Evolutionary conservation across 1,140 invertebrate species (phyloP).

Genomic region (Lepidurus packardi): DNA sequence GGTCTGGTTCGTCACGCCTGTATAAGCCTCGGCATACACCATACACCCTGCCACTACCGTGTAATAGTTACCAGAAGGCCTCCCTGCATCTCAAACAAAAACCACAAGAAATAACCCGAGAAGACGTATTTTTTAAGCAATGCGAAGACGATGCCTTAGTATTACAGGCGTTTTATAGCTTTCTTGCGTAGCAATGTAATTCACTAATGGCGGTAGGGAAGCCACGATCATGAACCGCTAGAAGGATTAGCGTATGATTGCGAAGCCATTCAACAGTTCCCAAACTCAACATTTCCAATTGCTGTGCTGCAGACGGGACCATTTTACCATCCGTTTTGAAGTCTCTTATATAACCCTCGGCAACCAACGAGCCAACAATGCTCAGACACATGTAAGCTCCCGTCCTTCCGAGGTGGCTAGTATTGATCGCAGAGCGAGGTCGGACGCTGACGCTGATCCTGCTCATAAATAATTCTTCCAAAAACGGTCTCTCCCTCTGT

Average conservation of each 20-base stretch:
- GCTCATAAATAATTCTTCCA: not conserved
- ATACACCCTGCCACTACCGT: conserved; percentile 11
- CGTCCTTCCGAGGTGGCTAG: not conserved
- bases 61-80: conserved; percentile 20
- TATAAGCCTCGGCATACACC: conserved; percentile 10
- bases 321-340: not conserved
- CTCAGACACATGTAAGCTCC: not conserved
- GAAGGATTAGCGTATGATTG: not conserved
- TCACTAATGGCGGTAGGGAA: not conserved
- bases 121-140: not conserved
- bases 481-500: not conserved
- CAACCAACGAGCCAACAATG: not conserved
- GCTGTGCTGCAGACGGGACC: not conserved
- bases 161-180: not conserved
- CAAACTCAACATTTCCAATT: not conserved
- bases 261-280: not conserved
- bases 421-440: not conserved
- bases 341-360: not conserved
- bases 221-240: not conserved
- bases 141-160: not conserved
- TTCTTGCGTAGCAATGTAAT: not conserved
- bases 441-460: not conserved
- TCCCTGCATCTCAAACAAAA: not conserved
- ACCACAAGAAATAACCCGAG: not conserved
- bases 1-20: conserved; percentile 16